Percentiles rank a stretch among this genome's conserved stretches.
Evolutionary conservation across 2,888 invertebrate genomes (phyloP).

Genomic region (Cosmia trapezina): DNA sequence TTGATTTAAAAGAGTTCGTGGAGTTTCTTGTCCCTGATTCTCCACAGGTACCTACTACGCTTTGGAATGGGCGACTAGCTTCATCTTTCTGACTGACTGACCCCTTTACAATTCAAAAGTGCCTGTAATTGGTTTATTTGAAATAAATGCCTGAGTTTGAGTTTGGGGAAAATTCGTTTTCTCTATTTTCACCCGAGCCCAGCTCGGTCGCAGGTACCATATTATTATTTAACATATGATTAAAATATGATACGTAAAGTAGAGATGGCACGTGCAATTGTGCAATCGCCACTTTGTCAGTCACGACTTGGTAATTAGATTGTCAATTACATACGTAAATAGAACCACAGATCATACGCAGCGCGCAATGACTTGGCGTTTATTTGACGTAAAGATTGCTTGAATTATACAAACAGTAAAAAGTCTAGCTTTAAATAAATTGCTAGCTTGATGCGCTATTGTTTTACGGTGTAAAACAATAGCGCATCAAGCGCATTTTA

Average conservation of each 20-base stretch:
- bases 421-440: not conserved
- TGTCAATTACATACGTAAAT: not conserved
- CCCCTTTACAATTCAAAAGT: no score
- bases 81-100: no score
- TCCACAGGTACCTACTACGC: no score
- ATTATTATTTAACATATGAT: not conserved
- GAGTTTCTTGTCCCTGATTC: no score
- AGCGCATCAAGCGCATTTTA: no score
- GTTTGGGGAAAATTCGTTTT: no score
- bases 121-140: no score
- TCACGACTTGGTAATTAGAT: not conserved
- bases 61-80: no score
- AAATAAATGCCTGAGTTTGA: no score
- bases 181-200: no score
- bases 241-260: not conserved
- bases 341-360: conserved; percentile 9
- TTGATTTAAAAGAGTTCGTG: no score
- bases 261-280: not conserved
- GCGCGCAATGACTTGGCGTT: not conserved
- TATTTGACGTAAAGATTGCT: conserved; percentile 3
- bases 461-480: not conserved
- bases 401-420: not conserved
- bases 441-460: not conserved
- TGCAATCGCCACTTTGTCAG: not conserved
- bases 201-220: no score